phyloP scores from a whole-genome alignment of 2,797 vertebrate genomes.

The Eulemur rubriventer region DNA sequence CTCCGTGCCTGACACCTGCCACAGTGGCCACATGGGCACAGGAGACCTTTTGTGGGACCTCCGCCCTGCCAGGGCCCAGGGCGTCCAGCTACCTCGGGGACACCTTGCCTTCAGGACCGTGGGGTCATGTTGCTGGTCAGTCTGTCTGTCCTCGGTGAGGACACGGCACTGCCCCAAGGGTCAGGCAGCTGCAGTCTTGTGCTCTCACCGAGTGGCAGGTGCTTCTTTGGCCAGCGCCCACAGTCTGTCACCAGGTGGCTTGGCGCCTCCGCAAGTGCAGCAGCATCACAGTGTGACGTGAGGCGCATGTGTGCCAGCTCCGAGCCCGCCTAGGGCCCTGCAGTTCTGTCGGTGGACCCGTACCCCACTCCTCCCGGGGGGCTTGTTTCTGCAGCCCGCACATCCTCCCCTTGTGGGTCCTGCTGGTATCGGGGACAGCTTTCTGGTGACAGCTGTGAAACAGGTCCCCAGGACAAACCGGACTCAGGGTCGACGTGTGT shows the following conservation, averaged over 20 bases:
- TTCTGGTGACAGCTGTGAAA: slow-evolving; percentile 32
- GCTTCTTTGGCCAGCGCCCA: not conserved
- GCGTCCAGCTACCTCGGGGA: not conserved
- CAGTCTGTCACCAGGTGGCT: not conserved
- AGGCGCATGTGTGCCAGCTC: not conserved
- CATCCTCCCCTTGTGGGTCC: slow-evolving; percentile 34
- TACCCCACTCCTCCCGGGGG: not conserved
- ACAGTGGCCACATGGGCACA: slow-evolving; percentile 62
- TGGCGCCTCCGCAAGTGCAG: not conserved
- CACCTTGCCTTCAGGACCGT: slow-evolving; percentile 57
- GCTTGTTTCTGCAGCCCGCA: slow-evolving; percentile 63
- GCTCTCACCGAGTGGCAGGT: not conserved
- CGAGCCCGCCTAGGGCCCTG: not conserved
- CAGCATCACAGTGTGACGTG: not conserved
- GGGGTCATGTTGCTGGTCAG: not conserved
- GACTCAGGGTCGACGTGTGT: not conserved
- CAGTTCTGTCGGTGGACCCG: slow-evolving; percentile 47
- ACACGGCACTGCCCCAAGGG: not conserved
- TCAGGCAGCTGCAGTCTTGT: not conserved
- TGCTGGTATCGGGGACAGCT: slow-evolving; percentile 46
- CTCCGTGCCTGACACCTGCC: slow-evolving; percentile 87
- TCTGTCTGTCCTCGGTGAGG: not conserved
- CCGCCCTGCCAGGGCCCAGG: slow-evolving; percentile 65
- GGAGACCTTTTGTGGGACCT: slow-evolving; percentile 71
- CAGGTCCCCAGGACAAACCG: not conserved